Conservation (phyloP, 2,113 vertebrate genomes). For the Okapia johnstoni region DNA sequence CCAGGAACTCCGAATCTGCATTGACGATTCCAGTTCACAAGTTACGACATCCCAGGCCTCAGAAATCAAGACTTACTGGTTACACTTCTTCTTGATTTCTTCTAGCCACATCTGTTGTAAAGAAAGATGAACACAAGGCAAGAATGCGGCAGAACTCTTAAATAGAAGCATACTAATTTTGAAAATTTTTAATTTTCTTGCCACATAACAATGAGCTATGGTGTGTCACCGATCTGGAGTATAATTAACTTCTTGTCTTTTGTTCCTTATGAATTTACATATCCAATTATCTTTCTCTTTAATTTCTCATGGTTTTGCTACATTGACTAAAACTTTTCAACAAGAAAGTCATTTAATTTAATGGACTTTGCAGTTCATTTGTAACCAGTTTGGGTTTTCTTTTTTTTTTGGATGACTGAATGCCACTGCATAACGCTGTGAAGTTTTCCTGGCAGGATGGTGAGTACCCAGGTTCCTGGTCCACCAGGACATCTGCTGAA, state of each 20-base stretch:
- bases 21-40: fast-evolving
- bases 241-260: conserved; percentile 39
- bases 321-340: conserved; percentile 28
- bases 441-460: not conserved
- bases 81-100: not conserved
- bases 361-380: not conserved
- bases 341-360: not conserved
- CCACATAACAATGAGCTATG: not conserved
- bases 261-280: conserved; percentile 52
- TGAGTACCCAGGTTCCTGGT: not conserved
- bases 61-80: not conserved
- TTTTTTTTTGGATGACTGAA: not conserved
- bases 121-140: not conserved
- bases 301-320: conserved; percentile 49
- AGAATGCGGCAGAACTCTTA: not conserved
- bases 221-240: not conserved
- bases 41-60: not conserved
- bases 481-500: not conserved
- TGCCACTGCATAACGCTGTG: fast-evolving
- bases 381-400: not conserved
- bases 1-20: fast-evolving
- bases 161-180: not conserved
- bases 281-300: conserved; percentile 38
- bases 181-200: not conserved
- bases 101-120: not conserved